Conservation (phyloP, 1,140 invertebrate genomes). For the Meloidogyne exigua region DNA sequence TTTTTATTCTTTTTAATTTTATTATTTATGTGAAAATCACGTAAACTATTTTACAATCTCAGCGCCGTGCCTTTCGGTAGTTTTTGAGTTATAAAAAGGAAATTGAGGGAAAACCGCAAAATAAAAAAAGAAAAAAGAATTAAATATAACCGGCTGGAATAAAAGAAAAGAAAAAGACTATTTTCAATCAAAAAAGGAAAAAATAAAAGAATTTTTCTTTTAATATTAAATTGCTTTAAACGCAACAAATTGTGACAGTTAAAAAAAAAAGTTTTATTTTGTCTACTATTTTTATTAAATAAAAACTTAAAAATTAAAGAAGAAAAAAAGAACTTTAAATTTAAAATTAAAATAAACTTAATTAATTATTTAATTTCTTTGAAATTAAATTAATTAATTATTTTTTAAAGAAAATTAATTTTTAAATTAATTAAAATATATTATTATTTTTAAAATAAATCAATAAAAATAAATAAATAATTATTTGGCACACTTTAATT, state of each 20-base stretch:
- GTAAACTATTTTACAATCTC: background rate
- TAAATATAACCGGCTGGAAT: background rate
- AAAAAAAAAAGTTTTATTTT: background rate
- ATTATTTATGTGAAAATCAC: background rate
- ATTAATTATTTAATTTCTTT: too few species aligned
- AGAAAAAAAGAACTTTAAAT: background rate
- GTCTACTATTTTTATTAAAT: background rate
- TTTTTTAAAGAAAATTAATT: too few species aligned
- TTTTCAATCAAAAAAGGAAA: background rate
- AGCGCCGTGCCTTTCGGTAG: conserved; percentile 1
- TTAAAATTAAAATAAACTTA: too few species aligned
- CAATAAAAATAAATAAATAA: too few species aligned
- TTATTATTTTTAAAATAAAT: too few species aligned
- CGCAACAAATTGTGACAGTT: conserved; percentile 1
- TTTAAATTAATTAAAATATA: too few species aligned
- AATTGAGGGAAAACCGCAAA: background rate
- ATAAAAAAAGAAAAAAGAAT: background rate
- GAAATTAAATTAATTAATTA: too few species aligned
- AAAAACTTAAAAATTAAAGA: background rate
- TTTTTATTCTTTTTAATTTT: background rate
- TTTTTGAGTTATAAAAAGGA: background rate
- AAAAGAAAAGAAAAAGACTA: background rate
- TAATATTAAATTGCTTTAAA: background rate
- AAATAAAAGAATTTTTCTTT: background rate
- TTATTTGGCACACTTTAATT: too few species aligned